phyloP scores from a whole-genome alignment of 92 coral and sea anemone species.

The Parazoanthus atlanticus region DNA sequence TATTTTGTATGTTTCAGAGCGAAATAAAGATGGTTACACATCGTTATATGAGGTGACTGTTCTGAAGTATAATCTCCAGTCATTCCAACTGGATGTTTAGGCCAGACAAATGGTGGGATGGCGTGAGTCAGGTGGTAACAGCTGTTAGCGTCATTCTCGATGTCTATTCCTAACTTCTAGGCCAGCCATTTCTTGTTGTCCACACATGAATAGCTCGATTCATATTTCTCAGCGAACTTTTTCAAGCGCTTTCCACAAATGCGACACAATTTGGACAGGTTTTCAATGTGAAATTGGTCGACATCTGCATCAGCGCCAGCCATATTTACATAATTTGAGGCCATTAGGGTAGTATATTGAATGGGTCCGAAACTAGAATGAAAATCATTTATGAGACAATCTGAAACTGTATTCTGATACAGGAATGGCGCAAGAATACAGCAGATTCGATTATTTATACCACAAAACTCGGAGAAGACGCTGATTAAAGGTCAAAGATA shows the following conservation, averaged over 20 bases:
- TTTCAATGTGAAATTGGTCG: slow-evolving; percentile 30
- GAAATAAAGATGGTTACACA: too few relatives aligned
- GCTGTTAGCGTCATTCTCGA: slow-evolving; percentile 23
- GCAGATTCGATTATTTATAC: not conserved
- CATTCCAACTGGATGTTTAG: slow-evolving; percentile 28
- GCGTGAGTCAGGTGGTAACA: slow-evolving; percentile 17
- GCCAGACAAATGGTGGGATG: not conserved
- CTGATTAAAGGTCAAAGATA: slow-evolving; percentile 34
- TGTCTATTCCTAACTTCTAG: slow-evolving; percentile 12
- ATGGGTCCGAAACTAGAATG: slow-evolving; percentile 27
- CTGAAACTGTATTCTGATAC: not conserved
- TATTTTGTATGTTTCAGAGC: too few relatives aligned
- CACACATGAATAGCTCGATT: slow-evolving; percentile 21
- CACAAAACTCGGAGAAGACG: slow-evolving; percentile 37
- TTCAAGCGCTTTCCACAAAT: slow-evolving; percentile 34
- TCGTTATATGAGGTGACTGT: not conserved
- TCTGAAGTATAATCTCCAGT: slow-evolving; percentile 11
- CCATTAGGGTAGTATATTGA: slow-evolving; percentile 1
- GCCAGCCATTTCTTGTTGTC: not conserved
- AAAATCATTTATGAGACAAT: slow-evolving; percentile 33
- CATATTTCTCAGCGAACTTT: not conserved
- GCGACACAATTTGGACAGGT: slow-evolving; percentile 32
- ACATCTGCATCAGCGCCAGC: slow-evolving; percentile 23
- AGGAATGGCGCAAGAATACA: slow-evolving; percentile 12
- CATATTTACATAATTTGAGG: slow-evolving; percentile 38